Conservation (phyloP, 2,113 vertebrate genomes). For the Scatophagus argus region DNA sequence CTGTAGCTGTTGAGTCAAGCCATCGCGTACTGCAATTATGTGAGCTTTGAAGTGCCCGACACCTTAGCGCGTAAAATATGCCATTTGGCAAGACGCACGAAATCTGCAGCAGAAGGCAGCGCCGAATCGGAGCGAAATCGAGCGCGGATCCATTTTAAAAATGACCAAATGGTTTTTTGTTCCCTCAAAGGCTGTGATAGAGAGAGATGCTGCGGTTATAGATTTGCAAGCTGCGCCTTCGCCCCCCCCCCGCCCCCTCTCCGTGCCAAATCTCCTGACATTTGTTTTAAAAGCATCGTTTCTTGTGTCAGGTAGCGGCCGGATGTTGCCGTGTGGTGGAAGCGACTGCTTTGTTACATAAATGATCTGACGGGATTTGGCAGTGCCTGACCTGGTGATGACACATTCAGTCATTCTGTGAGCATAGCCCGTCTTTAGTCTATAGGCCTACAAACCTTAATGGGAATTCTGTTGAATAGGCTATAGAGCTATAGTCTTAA, state of each 20-base stretch:
- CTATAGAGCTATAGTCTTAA: slow-evolving; percentile 5
- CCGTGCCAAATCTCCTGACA: slow-evolving; percentile 69
- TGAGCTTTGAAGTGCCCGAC: slow-evolving; percentile 63
- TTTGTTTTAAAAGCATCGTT: slow-evolving; percentile 62
- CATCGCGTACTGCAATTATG: slow-evolving; percentile 55
- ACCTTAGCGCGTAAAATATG: slow-evolving; percentile 66
- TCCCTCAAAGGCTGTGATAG: slow-evolving; percentile 67
- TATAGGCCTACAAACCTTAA: slow-evolving; percentile 45
- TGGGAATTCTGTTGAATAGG: slow-evolving; percentile 30
- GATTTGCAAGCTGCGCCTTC: slow-evolving; percentile 74
- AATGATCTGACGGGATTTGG: slow-evolving; percentile 75
- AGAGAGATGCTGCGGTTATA: slow-evolving; percentile 78
- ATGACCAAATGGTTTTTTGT: slow-evolving; percentile 65
- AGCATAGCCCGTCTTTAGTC: slow-evolving; percentile 38
- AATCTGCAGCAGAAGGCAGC: slow-evolving; percentile 49
- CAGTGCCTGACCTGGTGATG: slow-evolving; percentile 72
- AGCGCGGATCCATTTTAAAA: slow-evolving; percentile 71
- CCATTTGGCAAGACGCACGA: slow-evolving; percentile 61
- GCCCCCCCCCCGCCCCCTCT: slow-evolving; percentile 1
- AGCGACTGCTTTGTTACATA: slow-evolving; percentile 70
- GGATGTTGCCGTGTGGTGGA: slow-evolving; percentile 54
- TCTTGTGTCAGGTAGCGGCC: slow-evolving; percentile 66
- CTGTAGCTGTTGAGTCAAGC: slow-evolving; percentile 64
- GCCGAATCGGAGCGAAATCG: slow-evolving; percentile 20
- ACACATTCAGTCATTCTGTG: slow-evolving; percentile 72